Percentiles rank a stretch among this genome's conserved stretches.
These are phyloP conservation scores for Planococcus citri DNA, from an alignment of 1,140 invertebrate species.

Conservation along the genomic window DNA sequence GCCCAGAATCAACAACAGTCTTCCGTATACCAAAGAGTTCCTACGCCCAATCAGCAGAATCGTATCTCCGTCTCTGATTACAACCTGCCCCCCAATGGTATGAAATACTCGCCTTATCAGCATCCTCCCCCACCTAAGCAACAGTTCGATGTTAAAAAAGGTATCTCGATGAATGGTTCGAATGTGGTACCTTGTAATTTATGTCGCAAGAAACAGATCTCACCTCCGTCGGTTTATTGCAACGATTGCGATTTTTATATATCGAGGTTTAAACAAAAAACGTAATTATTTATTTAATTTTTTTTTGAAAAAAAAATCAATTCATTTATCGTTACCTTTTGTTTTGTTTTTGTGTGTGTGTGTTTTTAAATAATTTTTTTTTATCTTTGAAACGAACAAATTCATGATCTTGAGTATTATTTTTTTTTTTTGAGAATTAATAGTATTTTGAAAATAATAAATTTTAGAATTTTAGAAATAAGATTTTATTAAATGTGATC, in stretches of 20 bases:
- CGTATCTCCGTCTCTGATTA: slow-evolving; percentile 21
- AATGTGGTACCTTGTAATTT: slow-evolving; percentile 53
- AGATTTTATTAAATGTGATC: background rate
- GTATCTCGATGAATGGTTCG: slow-evolving; percentile 16
- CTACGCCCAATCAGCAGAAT: slow-evolving; percentile 30
- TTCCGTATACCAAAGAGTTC: slow-evolving; percentile 28
- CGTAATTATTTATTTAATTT: background rate
- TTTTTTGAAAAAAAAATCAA: too few species aligned
- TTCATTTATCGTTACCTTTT: background rate
- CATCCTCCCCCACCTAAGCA: slow-evolving; percentile 33
- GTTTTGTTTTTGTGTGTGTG: background rate
- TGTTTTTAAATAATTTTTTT: background rate
- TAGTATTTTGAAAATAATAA: too few species aligned
- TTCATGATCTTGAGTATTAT: too few species aligned
- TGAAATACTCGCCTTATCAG: slow-evolving; percentile 33
- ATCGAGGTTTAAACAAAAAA: slow-evolving; percentile 60
- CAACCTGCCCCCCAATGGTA: background rate
- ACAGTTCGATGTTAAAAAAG: slow-evolving; percentile 22
- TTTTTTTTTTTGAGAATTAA: too few species aligned
- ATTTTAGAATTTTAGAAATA: background rate
- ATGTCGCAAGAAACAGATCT: slow-evolving; percentile 67
- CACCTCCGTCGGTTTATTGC: slow-evolving; percentile 63
- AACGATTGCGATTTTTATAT: slow-evolving; percentile 83
- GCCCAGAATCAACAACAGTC: slow-evolving; percentile 22
- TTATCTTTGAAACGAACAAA: background rate